Evolutionary conservation across 1,140 invertebrate genomes (phyloP), one percentile per base, ranked within the genome.

Genomic region (Macrotrachela quadricornifera): DNA sequence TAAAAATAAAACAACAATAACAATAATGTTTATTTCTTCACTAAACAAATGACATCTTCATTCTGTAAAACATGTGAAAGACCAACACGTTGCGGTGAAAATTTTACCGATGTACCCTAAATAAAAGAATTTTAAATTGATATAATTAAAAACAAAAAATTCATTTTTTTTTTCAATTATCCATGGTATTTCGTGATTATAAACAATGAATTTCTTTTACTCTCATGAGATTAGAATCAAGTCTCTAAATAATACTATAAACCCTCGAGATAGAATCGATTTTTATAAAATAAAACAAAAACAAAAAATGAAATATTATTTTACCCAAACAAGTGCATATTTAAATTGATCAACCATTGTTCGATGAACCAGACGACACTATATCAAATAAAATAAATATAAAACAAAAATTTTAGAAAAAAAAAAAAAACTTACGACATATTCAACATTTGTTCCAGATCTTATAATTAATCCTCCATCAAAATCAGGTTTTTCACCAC

Each of bases 1-100:
- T 30, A 30, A 30, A 2, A 30, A 30, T 4, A 30, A 30, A 30
- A 30, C 2, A 30, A 30, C 21, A 30, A n/a, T n/a, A n/a, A 30
- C 21, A 4, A 30, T 2, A 4, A 4, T 30, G 8, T 49, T 78
- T 75, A 84, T 73, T 96, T 96, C 67, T 95, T 95, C 61, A 95
- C 79, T 71, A 97, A 76, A 73, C 94, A 88, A 65, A 96, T 88
- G 58, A 99, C 94, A 75, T 99, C 94, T 72, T 99, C 91, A 71
- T 99, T 87, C 54, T 80, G 73, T 76, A 97, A 87, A 18, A 80
- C 69, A 73, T 99, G 94, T 41, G 78, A 76, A 15, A 92, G 59
- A 49, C 94, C 94, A 57, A 97, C 91, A 64, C 94, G 76, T 71
- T 99, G 94, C 14, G 94, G 94, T 52, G 84, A 94, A 75, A 94